Conservation (phyloP, 2,888 invertebrate genomes). For the Molorchus minor region DNA sequence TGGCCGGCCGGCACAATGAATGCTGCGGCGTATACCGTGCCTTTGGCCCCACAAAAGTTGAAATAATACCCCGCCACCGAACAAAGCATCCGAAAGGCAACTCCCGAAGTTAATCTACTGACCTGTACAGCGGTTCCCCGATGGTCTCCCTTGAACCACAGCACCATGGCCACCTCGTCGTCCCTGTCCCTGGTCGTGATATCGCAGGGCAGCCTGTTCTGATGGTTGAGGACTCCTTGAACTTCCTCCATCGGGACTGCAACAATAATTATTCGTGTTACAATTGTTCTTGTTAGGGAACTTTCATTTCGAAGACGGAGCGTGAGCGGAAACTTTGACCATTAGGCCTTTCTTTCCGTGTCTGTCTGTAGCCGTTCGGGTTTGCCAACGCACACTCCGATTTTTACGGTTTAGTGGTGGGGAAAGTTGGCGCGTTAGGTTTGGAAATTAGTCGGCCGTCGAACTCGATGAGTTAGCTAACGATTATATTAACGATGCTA, state of each 20-base stretch:
- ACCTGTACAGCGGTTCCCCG: constrained; percentile 88
- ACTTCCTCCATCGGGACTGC: constrained; percentile 84
- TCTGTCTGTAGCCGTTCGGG: too few species aligned
- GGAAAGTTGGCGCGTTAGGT: too few species aligned
- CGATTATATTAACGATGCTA: too few species aligned
- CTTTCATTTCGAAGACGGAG: constrained; percentile 47
- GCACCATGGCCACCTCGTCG: constrained; percentile 86
- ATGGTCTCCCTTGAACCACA: constrained; percentile 89
- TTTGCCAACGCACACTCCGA: too few species aligned
- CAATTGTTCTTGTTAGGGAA: constrained; percentile 54
- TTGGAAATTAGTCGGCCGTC: too few species aligned
- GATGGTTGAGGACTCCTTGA: constrained; percentile 82
- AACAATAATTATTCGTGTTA: constrained; percentile 59
- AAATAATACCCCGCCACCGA: constrained; percentile 1
- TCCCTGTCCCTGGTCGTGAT: constrained; percentile 80
- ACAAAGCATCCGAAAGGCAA: constrained; percentile 1
- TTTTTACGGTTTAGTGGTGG: too few species aligned
- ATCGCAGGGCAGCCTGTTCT: constrained; percentile 87
- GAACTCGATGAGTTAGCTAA: too few species aligned
- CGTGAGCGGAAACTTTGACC: constrained; percentile 46
- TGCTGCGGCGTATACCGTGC: background rate
- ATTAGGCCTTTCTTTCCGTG: constrained; percentile 53
- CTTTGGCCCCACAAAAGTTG: background rate
- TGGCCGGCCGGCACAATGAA: background rate
- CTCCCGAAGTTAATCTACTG: constrained; percentile 43